Base-by-base conservation (phyloP, 2,113 vertebrate species). In the Cynocephalus volans region DNA sequence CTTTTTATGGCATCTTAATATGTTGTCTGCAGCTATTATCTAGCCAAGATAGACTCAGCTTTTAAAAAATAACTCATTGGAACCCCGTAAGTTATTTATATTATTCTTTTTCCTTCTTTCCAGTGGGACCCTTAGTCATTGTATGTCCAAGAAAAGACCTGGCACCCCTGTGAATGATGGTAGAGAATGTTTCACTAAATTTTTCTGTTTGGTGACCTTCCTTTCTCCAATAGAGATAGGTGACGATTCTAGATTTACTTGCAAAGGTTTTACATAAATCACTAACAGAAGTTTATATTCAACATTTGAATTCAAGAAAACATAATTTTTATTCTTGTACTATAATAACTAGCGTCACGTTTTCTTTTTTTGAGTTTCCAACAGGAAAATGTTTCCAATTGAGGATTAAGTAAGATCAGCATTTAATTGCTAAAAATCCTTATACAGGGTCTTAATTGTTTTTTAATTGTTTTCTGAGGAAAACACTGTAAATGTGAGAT, bases 161-260 rank as follows among this genome's bases (percentile, higher is more conserved):
- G 18, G 31, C 50, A 31, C 45, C 45, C 81, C 82, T 87, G 45
- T 82, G 33, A 87, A 62, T 60, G 82, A 28, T 48, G 65, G 60
- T 81, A 70, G 88, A 81, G 75, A 90, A 69, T 89, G 11, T 69
- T 88, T 70, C n/a, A 28, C 17, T 83, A 45, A 45, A n/a, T 89
- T 77, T 77, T 94, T 76, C 73, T 31, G 67, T 94, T 94, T 50
- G n/a, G 75, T 85, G n/a, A 56, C 36, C 76, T 62, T 96, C 7
- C 45, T 77, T 86, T 73, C 14, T 86, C 5, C 80, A 64, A 28
- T 65, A 50, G 18, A 45, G n/a, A 52, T 72, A 96, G 8, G 41
- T 85, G 24, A 56, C 54, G 56, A 33, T 82, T 95, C 28, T 54
- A 33, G 58, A 23, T 31, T 95, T 79, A 83, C 23, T 82, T 88